These are phyloP conservation scores for Tympanuchus pallidicinctus DNA, from an alignment of 2,113 vertebrate species.

Conservation along the genomic window DNA sequence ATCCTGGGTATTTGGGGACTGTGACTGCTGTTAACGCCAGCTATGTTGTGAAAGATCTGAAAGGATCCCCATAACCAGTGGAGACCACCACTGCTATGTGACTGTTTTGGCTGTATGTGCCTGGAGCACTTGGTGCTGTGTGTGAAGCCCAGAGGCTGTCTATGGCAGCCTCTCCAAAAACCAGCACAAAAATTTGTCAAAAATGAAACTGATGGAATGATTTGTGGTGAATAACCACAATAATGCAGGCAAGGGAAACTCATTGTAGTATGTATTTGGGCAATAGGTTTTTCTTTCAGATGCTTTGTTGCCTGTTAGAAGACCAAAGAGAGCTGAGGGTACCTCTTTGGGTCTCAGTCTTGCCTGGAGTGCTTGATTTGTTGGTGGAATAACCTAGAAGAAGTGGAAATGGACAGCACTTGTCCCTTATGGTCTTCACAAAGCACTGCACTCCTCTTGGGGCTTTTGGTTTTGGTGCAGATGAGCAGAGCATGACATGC, in stretches of 20 bases:
- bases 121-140: background rate
- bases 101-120: fast-evolving
- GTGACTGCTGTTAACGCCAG: background rate
- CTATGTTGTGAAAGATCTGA: background rate
- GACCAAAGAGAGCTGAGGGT: background rate
- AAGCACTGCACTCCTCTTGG: background rate
- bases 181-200: background rate
- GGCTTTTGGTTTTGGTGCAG: background rate
- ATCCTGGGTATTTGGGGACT: background rate
- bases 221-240: background rate
- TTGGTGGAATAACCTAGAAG: background rate
- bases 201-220: background rate
- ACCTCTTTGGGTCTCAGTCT: background rate
- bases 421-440: background rate
- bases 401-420: fast-evolving
- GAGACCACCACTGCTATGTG: no score
- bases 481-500: background rate
- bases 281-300: background rate
- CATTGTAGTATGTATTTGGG: fast-evolving
- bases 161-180: background rate
- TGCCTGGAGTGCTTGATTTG: background rate
- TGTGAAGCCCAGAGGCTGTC: background rate
- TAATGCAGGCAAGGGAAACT: background rate
- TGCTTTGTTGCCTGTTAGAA: background rate
- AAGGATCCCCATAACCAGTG: background rate